Evolutionary conservation across 2,888 invertebrate genomes (phyloP).

Genomic region (Diabrotica balteata): DNA sequence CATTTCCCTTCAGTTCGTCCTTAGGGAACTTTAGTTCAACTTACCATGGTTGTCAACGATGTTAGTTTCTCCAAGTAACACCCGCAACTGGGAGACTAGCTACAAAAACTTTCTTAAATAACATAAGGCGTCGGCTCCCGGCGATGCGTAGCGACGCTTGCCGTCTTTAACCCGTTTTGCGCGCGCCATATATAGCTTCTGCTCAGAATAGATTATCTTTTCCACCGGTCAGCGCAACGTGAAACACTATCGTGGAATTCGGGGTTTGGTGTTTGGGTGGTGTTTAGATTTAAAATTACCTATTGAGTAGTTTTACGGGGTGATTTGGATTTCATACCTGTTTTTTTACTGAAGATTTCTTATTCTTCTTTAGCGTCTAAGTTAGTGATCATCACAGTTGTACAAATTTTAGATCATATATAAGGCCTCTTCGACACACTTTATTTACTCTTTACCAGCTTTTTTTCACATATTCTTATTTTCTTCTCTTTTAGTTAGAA

Average conservation of each 20-base stretch:
- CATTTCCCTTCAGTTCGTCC: neutral
- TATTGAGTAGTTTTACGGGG: neutral
- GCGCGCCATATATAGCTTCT: slow-evolving; percentile 54
- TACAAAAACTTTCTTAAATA: slow-evolving; percentile 52
- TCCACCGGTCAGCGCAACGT: slow-evolving; percentile 30
- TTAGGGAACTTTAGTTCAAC: slow-evolving; percentile 34
- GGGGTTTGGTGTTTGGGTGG: slow-evolving; percentile 4
- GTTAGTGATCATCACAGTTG: no score
- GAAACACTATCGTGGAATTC: slow-evolving; percentile 41
- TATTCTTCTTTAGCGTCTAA: no score
- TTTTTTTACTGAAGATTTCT: neutral
- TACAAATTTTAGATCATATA: no score
- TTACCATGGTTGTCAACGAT: slow-evolving; percentile 56
- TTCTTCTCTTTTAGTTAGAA: no score
- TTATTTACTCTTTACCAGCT: no score
- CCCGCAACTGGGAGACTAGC: slow-evolving; percentile 54
- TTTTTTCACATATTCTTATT: no score
- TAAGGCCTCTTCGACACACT: no score
- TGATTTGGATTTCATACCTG: neutral
- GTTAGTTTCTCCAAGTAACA: slow-evolving; percentile 53
- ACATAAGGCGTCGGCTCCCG: slow-evolving; percentile 42
- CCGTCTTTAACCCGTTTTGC: slow-evolving; percentile 38
- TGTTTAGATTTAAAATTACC: slow-evolving; percentile 4
- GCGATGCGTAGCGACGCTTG: slow-evolving; percentile 37
- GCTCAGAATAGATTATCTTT: slow-evolving; percentile 51